phyloP scores from a whole-genome alignment of 2,797 vertebrate genomes.

The Halcyon chelicuti region DNA sequence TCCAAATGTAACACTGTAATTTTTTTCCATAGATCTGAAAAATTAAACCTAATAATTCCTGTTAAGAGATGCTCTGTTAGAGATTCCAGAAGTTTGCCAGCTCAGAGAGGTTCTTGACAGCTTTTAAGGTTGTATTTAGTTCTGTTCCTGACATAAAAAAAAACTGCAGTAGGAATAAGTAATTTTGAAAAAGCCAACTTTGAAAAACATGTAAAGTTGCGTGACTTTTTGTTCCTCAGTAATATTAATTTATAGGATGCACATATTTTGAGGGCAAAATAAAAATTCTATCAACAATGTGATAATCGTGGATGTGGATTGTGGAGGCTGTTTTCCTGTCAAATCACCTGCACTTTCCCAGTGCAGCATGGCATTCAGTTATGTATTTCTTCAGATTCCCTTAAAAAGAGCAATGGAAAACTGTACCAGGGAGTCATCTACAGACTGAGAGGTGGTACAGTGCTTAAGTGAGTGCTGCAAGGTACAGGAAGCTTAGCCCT shows the following conservation, averaged over 20 bases:
- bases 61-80: background rate
- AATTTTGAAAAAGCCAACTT: background rate
- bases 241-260: accelerated
- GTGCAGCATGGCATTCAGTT: background rate
- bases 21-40: background rate
- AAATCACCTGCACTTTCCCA: background rate
- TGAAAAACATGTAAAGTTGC: background rate
- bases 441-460: accelerated
- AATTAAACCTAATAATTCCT: background rate
- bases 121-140: background rate
- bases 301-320: background rate
- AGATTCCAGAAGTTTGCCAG: background rate
- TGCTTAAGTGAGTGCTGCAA: accelerated
- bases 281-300: background rate
- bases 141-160: background rate
- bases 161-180: background rate
- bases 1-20: background rate
- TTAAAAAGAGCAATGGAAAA: background rate
- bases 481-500: background rate
- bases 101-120: background rate
- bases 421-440: background rate
- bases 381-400: background rate
- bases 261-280: background rate
- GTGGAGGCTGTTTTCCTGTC: background rate
- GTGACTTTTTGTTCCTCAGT: background rate